Evolutionary conservation across 2,113 vertebrate genomes (phyloP).

Genomic region (Dicerorhinus sumatrensis): DNA sequence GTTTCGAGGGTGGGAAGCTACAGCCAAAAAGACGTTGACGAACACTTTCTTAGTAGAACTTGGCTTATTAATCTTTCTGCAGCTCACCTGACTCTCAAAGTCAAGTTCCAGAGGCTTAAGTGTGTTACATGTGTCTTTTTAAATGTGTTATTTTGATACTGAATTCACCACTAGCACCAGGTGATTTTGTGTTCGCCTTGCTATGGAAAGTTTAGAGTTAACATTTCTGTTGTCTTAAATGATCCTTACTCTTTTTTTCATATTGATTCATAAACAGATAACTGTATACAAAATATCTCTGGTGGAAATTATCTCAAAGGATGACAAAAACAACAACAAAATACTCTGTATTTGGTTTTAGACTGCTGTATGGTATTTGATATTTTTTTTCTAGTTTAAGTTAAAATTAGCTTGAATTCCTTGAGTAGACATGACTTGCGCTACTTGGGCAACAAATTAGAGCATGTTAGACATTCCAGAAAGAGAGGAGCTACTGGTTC

Average conservation of each 20-base stretch:
- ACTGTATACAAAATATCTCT: constrained; percentile 51
- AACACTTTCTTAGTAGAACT: not conserved
- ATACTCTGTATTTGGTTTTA: constrained; percentile 50
- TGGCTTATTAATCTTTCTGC: not conserved
- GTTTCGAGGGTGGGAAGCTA: not conserved
- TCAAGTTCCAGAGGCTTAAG: not conserved
- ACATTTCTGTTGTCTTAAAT: constrained; percentile 32
- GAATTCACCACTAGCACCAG: not conserved
- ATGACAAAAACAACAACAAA: not conserved
- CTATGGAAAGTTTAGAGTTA: constrained; percentile 14
- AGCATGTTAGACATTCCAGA: constrained; percentile 47
- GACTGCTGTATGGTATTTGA: not conserved
- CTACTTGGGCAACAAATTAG: constrained; percentile 24
- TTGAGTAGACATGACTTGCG: constrained; percentile 23
- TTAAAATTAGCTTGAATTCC: constrained; percentile 56
- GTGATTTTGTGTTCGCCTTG: constrained; percentile 1
- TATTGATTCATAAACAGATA: constrained; percentile 14
- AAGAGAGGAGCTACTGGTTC: not conserved
- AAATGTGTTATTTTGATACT: not conserved
- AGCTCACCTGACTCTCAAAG: not conserved
- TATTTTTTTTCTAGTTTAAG: constrained; percentile 47
- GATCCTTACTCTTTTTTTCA: constrained; percentile 20
- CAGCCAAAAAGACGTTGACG: not conserved
- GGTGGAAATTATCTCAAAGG: constrained; percentile 6
- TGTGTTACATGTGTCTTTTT: not conserved